A percentile compares a stretch with the other conserved stretches of the same genome.
These are phyloP conservation scores for Sceloporus tristichus DNA, from an alignment of 2,113 vertebrate genomes.

Conservation along the genomic window DNA sequence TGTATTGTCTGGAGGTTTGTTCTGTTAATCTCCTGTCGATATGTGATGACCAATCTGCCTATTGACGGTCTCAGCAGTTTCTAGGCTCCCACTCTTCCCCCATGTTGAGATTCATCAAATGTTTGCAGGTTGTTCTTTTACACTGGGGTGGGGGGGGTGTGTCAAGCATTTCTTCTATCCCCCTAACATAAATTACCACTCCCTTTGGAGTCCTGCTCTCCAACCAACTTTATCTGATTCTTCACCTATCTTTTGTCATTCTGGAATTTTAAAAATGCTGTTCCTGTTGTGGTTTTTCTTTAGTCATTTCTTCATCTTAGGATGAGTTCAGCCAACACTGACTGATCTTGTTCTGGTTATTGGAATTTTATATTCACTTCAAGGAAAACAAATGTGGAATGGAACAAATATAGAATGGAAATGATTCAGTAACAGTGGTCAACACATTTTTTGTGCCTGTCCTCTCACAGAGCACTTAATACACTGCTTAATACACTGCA, in stretches of 20 bases:
- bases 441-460: conserved; percentile 62
- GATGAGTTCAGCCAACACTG: conserved; percentile 57
- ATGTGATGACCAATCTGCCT: conserved; percentile 81
- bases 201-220: conserved; percentile 26
- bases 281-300: conserved; percentile 55
- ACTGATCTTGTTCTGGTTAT: conserved; percentile 50
- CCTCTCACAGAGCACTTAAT: background rate
- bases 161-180: conserved; percentile 59
- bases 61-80: conserved; percentile 82
- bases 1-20: conserved; percentile 81
- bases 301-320: conserved; percentile 62
- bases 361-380: conserved; percentile 54
- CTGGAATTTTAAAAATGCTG: conserved; percentile 78
- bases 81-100: conserved; percentile 76
- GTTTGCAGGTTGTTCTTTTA: conserved; percentile 82
- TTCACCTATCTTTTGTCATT: conserved; percentile 48
- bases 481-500: background rate
- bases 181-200: conserved; percentile 57
- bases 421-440: conserved; percentile 77
- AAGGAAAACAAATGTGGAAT: conserved; percentile 69
- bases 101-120: conserved; percentile 76
- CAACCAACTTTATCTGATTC: conserved; percentile 31
- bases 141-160: conserved; percentile 65
- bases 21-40: conserved; percentile 82
- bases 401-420: conserved; percentile 45